These are phyloP conservation scores for Pseudomyrmex dendroicus DNA, from an alignment of 1,140 invertebrate species.

Conservation along the genomic window DNA sequence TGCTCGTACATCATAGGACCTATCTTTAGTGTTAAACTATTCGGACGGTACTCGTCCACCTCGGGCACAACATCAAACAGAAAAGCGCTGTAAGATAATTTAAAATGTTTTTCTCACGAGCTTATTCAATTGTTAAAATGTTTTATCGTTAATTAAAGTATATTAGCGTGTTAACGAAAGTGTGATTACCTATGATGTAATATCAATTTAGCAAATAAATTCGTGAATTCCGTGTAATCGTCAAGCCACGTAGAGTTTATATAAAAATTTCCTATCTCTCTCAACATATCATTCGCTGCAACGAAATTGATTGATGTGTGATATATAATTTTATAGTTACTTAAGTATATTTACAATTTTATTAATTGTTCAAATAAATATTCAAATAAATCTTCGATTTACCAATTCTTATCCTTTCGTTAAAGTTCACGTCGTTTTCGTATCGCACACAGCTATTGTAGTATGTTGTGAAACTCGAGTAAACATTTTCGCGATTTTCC, in stretches of 20 bases:
- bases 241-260: slow-evolving; percentile 9
- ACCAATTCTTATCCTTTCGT: slow-evolving; percentile 66
- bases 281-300: slow-evolving; percentile 65
- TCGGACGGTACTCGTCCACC: slow-evolving; percentile 63
- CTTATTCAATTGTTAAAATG: no score
- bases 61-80: slow-evolving; percentile 76
- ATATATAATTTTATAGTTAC: slow-evolving; percentile 22
- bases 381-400: slow-evolving; percentile 6
- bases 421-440: slow-evolving; percentile 22
- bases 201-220: slow-evolving; percentile 60
- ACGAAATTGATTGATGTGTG: slow-evolving; percentile 11
- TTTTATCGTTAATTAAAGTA: slow-evolving; percentile 4
- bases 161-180: background rate
- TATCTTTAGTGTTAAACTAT: slow-evolving; percentile 70
- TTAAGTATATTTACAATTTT: background rate
- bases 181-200: slow-evolving; percentile 58
- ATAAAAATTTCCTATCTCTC: slow-evolving; percentile 66
- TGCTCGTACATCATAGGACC: slow-evolving; percentile 36
- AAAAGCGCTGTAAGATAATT: slow-evolving; percentile 65
- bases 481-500: slow-evolving; percentile 43
- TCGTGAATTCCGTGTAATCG: slow-evolving; percentile 58
- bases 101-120: slow-evolving; percentile 23
- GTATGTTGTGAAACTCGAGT: slow-evolving; percentile 56
- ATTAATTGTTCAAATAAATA: slow-evolving; percentile 21
- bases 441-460: slow-evolving; percentile 73